phyloP scores from a whole-genome alignment of 2,113 vertebrate genomes.

The Eclectus roratus region DNA sequence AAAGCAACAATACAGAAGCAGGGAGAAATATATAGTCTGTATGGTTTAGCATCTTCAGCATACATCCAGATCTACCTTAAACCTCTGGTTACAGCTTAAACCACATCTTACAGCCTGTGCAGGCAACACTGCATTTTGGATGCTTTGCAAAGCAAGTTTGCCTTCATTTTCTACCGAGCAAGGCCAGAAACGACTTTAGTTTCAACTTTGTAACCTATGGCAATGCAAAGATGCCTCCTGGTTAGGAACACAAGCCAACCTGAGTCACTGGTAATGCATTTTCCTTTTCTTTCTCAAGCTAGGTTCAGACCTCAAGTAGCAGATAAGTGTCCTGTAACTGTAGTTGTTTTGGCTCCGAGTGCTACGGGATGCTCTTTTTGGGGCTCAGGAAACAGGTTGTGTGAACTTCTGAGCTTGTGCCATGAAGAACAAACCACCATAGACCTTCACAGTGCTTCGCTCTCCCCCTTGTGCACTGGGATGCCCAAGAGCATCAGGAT shows the following conservation, averaged over 20 bases:
- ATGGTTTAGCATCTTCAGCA: neutral
- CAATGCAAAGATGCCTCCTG: neutral
- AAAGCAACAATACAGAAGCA: neutral
- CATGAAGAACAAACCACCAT: neutral
- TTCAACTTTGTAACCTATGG: neutral
- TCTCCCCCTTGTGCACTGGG: neutral
- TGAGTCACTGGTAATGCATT: neutral
- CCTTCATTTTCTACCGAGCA: neutral
- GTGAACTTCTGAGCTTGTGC: neutral
- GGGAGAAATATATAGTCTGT: neutral
- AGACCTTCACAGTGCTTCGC: neutral
- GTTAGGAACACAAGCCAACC: neutral
- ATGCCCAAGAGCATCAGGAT: neutral
- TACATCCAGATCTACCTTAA: neutral
- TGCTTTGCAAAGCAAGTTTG: neutral
- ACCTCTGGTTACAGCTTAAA: neutral
- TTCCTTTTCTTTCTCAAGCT: neutral
- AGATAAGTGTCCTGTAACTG: neutral
- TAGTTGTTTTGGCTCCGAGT: neutral
- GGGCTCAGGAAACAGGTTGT: neutral
- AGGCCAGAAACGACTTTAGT: neutral
- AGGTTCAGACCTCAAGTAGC: neutral
- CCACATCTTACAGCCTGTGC: neutral
- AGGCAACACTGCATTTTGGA: neutral
- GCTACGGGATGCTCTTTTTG: accelerated